Conservation (phyloP, 2,888 invertebrate genomes). For the Hecatera dysodea region DNA sequence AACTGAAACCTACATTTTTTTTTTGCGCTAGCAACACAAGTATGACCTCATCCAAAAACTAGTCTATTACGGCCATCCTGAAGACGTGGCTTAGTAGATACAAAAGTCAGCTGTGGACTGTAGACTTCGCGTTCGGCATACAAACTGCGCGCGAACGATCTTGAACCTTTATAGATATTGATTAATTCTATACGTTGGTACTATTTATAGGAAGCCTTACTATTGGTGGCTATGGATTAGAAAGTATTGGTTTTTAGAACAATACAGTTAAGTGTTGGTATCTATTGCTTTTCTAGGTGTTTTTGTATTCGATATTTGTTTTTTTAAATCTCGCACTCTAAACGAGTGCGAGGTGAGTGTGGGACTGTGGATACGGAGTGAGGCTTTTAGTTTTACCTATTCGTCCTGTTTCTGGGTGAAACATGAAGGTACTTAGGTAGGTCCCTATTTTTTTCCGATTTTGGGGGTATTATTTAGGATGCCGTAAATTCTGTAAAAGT, state of each 20-base stretch:
- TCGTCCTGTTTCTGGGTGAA: neutral
- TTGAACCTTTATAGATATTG: constrained; percentile 57
- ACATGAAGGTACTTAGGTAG: neutral
- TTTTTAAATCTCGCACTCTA: neutral
- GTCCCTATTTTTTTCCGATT: no score
- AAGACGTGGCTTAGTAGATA: constrained; percentile 28
- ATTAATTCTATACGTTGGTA: constrained; percentile 35
- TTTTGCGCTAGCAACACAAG: neutral
- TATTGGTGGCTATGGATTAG: constrained; percentile 13
- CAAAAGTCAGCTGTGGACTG: constrained; percentile 44
- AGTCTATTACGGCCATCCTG: constrained; percentile 1
- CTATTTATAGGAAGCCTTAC: constrained; percentile 18
- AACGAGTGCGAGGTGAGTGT: no score
- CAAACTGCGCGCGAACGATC: constrained; percentile 53
- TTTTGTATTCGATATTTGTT: neutral
- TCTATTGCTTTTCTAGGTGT: neutral
- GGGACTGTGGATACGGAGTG: no score
- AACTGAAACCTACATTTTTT: no score
- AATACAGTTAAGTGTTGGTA: neutral
- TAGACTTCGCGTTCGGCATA: constrained; percentile 40
- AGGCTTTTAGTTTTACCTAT: neutral
- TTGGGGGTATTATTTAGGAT: no score
- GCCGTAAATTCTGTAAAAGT: neutral
- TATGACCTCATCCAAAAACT: neutral
- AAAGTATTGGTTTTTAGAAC: constrained; percentile 16